These are phyloP conservation scores for Allygus modestus DNA, from an alignment of 2,888 invertebrate genomes.

Conservation along the genomic window DNA sequence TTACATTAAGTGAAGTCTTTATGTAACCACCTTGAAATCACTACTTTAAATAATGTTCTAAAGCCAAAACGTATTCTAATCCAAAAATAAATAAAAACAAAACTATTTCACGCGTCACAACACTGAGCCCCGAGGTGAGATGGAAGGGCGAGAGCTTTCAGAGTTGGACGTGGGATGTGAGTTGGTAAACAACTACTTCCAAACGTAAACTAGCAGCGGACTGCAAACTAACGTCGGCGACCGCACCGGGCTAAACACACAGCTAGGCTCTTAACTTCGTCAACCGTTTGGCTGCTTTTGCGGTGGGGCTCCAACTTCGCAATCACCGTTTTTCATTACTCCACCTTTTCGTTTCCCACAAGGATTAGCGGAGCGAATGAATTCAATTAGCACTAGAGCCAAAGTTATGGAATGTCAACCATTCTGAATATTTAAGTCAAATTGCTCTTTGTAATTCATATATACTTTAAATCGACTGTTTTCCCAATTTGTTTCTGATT, in stretches of 20 bases:
- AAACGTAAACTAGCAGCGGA: constrained; percentile 17
- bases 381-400: no score
- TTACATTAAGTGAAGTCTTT: no score
- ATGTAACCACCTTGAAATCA: no score
- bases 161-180: constrained; percentile 23
- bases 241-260: not conserved
- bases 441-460: no score
- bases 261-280: constrained; percentile 24
- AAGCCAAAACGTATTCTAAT: no score
- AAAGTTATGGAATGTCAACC: no score
- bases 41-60: no score
- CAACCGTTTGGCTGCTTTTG: constrained; percentile 14
- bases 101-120: no score
- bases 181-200: constrained; percentile 30
- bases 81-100: no score
- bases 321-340: not conserved
- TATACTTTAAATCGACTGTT: no score
- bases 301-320: not conserved
- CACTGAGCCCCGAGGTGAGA: not conserved
- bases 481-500: no score
- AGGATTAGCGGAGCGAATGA: not conserved
- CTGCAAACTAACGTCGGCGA: constrained; percentile 11
- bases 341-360: not conserved
- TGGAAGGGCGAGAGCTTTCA: not conserved
- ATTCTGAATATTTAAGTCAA: no score